Base-by-base conservation (phyloP, 2,113 vertebrate genomes). In the Malurus melanocephalus region DNA sequence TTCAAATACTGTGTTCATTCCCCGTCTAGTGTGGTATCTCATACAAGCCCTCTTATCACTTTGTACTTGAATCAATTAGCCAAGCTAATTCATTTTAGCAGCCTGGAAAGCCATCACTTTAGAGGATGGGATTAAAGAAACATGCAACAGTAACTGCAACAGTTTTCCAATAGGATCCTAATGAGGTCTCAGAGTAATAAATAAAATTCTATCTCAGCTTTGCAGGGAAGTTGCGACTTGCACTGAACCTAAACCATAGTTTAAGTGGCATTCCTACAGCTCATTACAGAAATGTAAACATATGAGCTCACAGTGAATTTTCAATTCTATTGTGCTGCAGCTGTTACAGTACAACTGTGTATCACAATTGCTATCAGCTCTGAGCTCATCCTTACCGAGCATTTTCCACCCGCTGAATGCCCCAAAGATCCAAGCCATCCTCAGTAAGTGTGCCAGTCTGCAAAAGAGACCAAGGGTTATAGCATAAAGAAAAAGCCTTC, bases 361-460 rank as follows among this genome's bases (percentile, higher is more conserved):
- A 33, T 49, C 26, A 4, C 1, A 16, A 46, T 28, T 66, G 55
- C 33, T 51, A 13, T 21, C 33, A 82, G 45, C 26, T 61, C 43
- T 60, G 30, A 93, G 69, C 30, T 91, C 46, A 32, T 75, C 64
- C 94, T 97, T 97, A 99, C 99, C 97, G 68, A 94, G 97, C 94
- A 79, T 98, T 98, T 90, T 99, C 98, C 57, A 97, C 98, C 94
- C 99, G 98, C 13, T 99, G 99, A 83, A 99, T 98, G 60, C 99
- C 99, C 99, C 98, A 99, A 38, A 99, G 97, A 92, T 99, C 99
- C 93, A 99, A 97, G 65, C 99, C 99, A 93, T 99, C 99, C 96
- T 99, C 99, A 56, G 99, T 99, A 53, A 99, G 98, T 18, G 99
- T 99, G 92, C 99, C 99, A 73, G 99, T 99, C 99, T 99, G 85